Evolutionary conservation across 2,888 invertebrate genomes (phyloP).

Genomic region (Aleiodes alternator): DNA sequence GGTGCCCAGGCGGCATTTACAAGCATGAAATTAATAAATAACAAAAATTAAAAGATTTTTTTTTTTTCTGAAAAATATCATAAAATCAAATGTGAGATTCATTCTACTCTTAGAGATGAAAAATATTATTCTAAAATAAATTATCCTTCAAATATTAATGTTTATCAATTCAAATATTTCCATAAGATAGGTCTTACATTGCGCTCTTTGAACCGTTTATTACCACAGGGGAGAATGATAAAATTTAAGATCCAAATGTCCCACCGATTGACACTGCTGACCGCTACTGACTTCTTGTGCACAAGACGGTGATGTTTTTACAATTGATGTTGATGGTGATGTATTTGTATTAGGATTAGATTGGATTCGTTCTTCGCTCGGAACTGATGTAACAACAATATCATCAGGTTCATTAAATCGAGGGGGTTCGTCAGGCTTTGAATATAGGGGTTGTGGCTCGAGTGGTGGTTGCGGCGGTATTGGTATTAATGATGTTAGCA

Average conservation of each 20-base stretch:
- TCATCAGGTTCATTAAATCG: not conserved
- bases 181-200: not conserved
- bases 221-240: constrained; percentile 88
- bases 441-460: not conserved
- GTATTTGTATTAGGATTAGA: not conserved
- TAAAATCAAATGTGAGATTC: no score
- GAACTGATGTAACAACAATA: constrained; percentile 1
- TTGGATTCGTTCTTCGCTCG: constrained; percentile 32
- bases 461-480: not conserved
- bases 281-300: constrained; percentile 69
- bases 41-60: no score
- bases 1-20: no score
- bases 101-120: no score
- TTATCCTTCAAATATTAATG: no score
- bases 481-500: not conserved
- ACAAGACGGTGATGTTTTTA: constrained; percentile 64
- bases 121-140: no score
- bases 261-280: constrained; percentile 71
- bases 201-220: constrained; percentile 41
- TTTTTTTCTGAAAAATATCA: no score
- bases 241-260: constrained; percentile 86
- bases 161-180: no score
- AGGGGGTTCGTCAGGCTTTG: not conserved
- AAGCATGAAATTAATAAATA: no score
- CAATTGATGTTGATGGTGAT: constrained; percentile 16